Conservation (phyloP, 2,888 invertebrate genomes). For the Tridacna gigas region DNA sequence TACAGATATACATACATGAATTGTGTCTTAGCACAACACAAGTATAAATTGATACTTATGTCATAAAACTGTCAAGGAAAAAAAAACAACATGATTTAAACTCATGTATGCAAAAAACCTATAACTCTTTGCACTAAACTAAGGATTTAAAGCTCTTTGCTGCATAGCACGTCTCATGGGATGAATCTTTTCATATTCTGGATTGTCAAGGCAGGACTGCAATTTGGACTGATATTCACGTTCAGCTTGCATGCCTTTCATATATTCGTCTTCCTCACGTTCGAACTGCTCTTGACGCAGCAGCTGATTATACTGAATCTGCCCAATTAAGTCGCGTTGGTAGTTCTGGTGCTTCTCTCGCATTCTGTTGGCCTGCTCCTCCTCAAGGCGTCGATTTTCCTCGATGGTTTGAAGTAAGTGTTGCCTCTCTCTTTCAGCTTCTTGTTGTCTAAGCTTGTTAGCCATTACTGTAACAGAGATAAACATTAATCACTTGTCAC, state of each 20-base stretch:
- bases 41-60: no score
- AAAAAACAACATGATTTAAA: no score
- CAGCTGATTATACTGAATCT: slow-evolving; percentile 81
- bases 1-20: no score
- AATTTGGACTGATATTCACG: slow-evolving; percentile 80
- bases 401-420: slow-evolving; percentile 77
- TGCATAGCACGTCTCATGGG: slow-evolving; percentile 78
- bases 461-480: slow-evolving; percentile 71
- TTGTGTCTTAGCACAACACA: no score
- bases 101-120: no score
- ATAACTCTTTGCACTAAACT: neutral
- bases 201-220: slow-evolving; percentile 77
- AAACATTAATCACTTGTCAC: neutral
- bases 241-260: slow-evolving; percentile 80
- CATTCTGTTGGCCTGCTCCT: slow-evolving; percentile 71
- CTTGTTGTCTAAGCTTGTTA: slow-evolving; percentile 75
- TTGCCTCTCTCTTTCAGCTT: slow-evolving; percentile 76
- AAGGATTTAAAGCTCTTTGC: slow-evolving; percentile 36
- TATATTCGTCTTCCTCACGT: slow-evolving; percentile 74
- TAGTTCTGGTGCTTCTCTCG: slow-evolving; percentile 71
- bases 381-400: slow-evolving; percentile 79
- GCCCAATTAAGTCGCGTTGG: slow-evolving; percentile 81
- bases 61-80: no score
- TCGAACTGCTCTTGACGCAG: slow-evolving; percentile 72
- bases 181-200: slow-evolving; percentile 80